Evolutionary conservation across 1,140 invertebrate genomes (phyloP).

Genomic region (Philopotamus ludificatus): DNA sequence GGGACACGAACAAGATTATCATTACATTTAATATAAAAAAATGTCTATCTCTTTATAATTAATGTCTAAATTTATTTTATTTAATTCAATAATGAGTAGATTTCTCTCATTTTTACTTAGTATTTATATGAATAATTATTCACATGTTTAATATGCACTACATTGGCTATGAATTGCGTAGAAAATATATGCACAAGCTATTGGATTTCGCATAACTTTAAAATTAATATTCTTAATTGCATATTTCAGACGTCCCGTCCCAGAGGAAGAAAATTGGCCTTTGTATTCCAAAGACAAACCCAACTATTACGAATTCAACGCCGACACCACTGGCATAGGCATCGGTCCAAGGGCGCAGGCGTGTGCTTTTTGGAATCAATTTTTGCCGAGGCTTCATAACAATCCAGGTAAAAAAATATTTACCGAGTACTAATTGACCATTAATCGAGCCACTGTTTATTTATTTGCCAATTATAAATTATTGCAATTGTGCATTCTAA

Average conservation of each 20-base stretch:
- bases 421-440: neutral
- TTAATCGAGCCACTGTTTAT: neutral
- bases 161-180: too few relatives aligned
- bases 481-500: neutral
- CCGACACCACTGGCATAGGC: constrained; percentile 63
- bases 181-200: too few relatives aligned
- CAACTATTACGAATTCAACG: constrained; percentile 86
- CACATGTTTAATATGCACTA: too few relatives aligned
- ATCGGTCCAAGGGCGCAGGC: constrained; percentile 80
- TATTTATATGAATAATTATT: too few relatives aligned
- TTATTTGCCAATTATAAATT: neutral
- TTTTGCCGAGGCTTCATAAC: constrained; percentile 80
- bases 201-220: too few relatives aligned
- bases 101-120: too few relatives aligned
- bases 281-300: constrained; percentile 80
- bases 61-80: too few relatives aligned
- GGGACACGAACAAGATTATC: too few relatives aligned
- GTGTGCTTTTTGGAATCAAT: constrained; percentile 95
- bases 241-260: constrained; percentile 74
- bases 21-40: too few relatives aligned
- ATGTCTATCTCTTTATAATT: too few relatives aligned
- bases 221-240: neutral
- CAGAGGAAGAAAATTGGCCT: constrained; percentile 83
- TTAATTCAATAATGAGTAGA: too few relatives aligned
- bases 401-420: constrained; percentile 60